phyloP scores from a whole-genome alignment of 2,113 vertebrate genomes.

The Festucalex cinctus region DNA sequence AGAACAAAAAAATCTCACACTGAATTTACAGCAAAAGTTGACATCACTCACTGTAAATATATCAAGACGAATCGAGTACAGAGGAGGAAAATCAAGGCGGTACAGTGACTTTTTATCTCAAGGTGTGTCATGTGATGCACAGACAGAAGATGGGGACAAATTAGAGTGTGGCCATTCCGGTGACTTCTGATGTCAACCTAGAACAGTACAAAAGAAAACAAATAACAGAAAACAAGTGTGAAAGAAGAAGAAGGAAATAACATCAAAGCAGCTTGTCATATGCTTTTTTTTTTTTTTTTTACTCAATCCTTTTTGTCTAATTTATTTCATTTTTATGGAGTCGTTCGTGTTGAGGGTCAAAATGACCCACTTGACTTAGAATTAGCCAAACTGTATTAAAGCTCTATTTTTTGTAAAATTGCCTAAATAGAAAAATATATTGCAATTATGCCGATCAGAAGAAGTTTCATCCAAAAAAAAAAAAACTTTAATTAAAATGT shows the following conservation, averaged over 20 bases:
- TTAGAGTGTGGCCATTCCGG: constrained; percentile 94
- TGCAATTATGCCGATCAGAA: no score
- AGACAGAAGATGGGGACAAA: constrained; percentile 74
- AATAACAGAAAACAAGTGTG: constrained; percentile 68
- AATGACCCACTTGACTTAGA: neutral
- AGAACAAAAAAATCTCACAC: constrained; percentile 39
- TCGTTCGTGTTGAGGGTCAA: neutral
- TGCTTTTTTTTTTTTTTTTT: neutral
- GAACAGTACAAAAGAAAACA: constrained; percentile 71
- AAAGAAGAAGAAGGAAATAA: constrained; percentile 48
- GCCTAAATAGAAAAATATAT: no score
- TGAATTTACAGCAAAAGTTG: constrained; percentile 53
- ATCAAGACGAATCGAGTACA: constrained; percentile 52
- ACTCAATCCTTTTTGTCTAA: constrained; percentile 13
- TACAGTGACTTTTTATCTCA: constrained; percentile 75
- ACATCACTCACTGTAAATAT: constrained; percentile 59
- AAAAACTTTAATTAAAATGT: no score
- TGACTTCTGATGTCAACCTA: constrained; percentile 98
- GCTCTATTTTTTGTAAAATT: no score
- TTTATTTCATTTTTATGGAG: no score
- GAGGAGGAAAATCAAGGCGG: constrained; percentile 59
- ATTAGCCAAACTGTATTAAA: no score
- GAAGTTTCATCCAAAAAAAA: no score
- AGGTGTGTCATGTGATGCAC: constrained; percentile 77
- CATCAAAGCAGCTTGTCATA: constrained; percentile 22